Percentiles rank a stretch among this genome's conserved stretches.
Evolutionary conservation across 92 coral and sea anemone species (phyloP).

Genomic region (Phenganax stokvisi): DNA sequence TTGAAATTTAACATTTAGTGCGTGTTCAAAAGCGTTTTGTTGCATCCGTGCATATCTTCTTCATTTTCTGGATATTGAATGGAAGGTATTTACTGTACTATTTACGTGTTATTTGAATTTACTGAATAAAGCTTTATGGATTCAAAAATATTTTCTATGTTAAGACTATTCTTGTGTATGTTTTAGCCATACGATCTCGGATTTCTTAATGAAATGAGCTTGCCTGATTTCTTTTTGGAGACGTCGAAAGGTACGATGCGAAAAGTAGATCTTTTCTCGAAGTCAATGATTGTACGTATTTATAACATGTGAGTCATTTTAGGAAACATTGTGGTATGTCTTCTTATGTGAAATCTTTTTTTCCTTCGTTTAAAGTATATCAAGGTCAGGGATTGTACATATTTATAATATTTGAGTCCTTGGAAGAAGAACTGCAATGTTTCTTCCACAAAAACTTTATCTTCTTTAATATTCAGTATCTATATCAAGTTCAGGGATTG

Average conservation of each 20-base stretch:
- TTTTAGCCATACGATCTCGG: slow-evolving; percentile 74
- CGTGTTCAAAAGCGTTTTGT: slow-evolving; percentile 78
- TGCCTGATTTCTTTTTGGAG: slow-evolving; percentile 76
- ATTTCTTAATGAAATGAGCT: slow-evolving; percentile 71
- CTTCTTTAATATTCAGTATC: too few relatives aligned
- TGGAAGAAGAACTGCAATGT: too few relatives aligned
- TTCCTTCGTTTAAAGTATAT: too few relatives aligned
- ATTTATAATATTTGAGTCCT: not conserved
- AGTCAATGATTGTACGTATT: too few relatives aligned
- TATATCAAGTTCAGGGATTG: not conserved
- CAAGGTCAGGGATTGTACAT: not conserved
- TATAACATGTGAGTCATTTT: too few relatives aligned
- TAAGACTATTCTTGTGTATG: too few relatives aligned
- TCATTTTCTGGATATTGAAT: slow-evolving; percentile 90
- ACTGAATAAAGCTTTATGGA: too few relatives aligned
- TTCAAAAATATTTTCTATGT: too few relatives aligned
- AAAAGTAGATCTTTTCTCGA: not conserved
- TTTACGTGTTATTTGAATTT: not conserved
- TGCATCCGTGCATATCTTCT: slow-evolving; percentile 84
- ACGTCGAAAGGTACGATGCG: slow-evolving; percentile 66
- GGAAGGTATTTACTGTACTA: too few relatives aligned
- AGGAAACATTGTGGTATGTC: too few relatives aligned
- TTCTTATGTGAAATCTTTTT: too few relatives aligned
- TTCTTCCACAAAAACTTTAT: too few relatives aligned
- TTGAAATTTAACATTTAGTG: slow-evolving; percentile 37